These are phyloP conservation scores for Malurus elegans DNA, from an alignment of 2,113 vertebrate genomes.

Conservation along the genomic window DNA sequence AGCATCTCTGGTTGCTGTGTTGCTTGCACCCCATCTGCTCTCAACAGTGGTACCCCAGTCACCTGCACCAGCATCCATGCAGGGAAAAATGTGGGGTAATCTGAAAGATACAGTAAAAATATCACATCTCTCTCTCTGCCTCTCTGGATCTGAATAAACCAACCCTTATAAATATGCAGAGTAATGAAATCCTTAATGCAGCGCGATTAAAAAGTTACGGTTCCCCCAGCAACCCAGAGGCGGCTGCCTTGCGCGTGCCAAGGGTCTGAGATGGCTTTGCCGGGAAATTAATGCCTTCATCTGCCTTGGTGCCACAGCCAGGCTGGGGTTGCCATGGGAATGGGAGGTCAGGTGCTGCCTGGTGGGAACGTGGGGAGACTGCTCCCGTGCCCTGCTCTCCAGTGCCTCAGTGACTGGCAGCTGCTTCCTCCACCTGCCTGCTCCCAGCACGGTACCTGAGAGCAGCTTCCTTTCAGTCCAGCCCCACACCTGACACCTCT, in stretches of 20 bases:
- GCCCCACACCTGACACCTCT: neutral
- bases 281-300: neutral
- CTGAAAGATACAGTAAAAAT: neutral
- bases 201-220: slow-evolving; percentile 54
- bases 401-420: neutral
- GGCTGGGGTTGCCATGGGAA: slow-evolving; percentile 56
- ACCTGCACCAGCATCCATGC: neutral
- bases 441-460: rapidly evolving
- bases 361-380: neutral
- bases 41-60: neutral
- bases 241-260: rapidly evolving
- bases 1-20: neutral
- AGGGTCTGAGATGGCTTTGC: neutral
- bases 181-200: slow-evolving; percentile 43
- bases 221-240: slow-evolving; percentile 48
- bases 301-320: neutral
- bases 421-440: neutral
- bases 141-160: neutral
- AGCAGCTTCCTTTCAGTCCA: neutral
- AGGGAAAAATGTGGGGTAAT: neutral
- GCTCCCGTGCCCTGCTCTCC: neutral
- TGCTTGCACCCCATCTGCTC: neutral
- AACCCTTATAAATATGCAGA: slow-evolving; percentile 39
- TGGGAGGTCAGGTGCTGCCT: slow-evolving; percentile 7
- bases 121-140: neutral